Base-by-base conservation (phyloP, 2,113 vertebrate species). In the Labeo rohita region DNA sequence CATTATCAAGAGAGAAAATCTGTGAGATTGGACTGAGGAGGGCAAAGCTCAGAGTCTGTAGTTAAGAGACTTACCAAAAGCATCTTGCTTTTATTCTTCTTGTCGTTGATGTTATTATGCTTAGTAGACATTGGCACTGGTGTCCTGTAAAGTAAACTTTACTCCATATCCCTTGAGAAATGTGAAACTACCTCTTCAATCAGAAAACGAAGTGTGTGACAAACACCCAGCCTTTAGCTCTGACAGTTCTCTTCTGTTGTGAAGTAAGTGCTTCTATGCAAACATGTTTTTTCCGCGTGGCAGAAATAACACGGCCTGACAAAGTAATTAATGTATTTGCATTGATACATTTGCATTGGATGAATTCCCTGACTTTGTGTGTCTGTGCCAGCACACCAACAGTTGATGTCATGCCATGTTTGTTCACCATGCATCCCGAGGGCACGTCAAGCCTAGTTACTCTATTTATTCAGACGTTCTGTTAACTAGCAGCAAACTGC, bases 151-250 rank as follows among this genome's bases (percentile, higher is more conserved):
- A 77, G 21, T 88, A 66, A 83, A 54, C 83, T 83, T 76, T 80
- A 80, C 63, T 87, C 83, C 83, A 78, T 76, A 84, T 91, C 90
- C 87, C 87, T 83, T 90, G 86, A 88, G 72, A 88, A 94, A 93
- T 93, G 92, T 92, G 92, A 92, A 94, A 84, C 92, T 92, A 93
- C 93, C 93, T 94, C 93, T 89, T 89, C 70, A 88, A 84, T 88
- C 87, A 66, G 80, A 36, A 50, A 79, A 75, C 6, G n/a, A 52
- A 54, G 36, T 78, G 68, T 70, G 76, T 56, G 49, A 23, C 68
- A 84, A 54, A n/a, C 87, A 81, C 39, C 45, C 78, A 76, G 79
- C 50, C 66, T 84, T 66, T 34, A 74, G 56, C 43, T 80, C 77
- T 85, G 65, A 80, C 50, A 87, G 78, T 78, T 78, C 45, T 85